These are phyloP conservation scores for Plumapathes pennacea DNA, from an alignment of 92 coral and sea anemone genomes.

Conservation along the genomic window DNA sequence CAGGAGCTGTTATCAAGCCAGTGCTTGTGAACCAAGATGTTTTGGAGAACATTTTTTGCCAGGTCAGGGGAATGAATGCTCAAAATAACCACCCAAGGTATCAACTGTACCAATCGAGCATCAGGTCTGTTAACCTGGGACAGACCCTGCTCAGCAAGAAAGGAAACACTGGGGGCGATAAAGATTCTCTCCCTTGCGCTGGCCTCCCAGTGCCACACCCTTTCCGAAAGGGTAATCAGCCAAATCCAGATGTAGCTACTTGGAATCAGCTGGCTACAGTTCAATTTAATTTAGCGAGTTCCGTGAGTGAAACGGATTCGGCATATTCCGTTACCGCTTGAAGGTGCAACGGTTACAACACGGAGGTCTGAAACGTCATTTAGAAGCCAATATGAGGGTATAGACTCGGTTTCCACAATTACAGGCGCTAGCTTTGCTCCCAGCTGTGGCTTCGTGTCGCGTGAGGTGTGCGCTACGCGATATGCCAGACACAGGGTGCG, in stretches of 20 bases:
- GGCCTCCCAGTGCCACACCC: slow-evolving; percentile 34
- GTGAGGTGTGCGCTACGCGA: slow-evolving; percentile 5
- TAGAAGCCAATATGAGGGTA: slow-evolving; percentile 24
- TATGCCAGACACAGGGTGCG: slow-evolving; percentile 7
- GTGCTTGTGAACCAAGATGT: slow-evolving; percentile 29
- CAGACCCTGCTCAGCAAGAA: slow-evolving; percentile 42
- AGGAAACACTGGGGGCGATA: slow-evolving; percentile 29
- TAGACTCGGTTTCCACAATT: not conserved
- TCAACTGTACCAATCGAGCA: slow-evolving; percentile 11
- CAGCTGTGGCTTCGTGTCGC: slow-evolving; percentile 13
- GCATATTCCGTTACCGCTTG: too few species aligned
- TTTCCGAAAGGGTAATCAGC: too few species aligned
- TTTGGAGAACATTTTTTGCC: not conserved
- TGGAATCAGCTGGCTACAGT: too few species aligned
- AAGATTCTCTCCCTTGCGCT: slow-evolving; percentile 14
- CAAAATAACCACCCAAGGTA: slow-evolving; percentile 62
- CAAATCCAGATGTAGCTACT: too few species aligned
- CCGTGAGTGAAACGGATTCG: too few species aligned
- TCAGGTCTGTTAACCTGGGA: slow-evolving; percentile 45
- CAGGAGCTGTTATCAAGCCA: slow-evolving; percentile 50
- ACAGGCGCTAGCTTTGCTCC: slow-evolving; percentile 3
- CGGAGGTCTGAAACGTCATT: not conserved
- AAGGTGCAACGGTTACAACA: too few species aligned
- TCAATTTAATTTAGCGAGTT: too few species aligned
- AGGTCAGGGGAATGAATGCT: slow-evolving; percentile 24